phyloP scores from a whole-genome alignment of 2,797 vertebrate genomes.

The Semaprochilodus insignis region DNA sequence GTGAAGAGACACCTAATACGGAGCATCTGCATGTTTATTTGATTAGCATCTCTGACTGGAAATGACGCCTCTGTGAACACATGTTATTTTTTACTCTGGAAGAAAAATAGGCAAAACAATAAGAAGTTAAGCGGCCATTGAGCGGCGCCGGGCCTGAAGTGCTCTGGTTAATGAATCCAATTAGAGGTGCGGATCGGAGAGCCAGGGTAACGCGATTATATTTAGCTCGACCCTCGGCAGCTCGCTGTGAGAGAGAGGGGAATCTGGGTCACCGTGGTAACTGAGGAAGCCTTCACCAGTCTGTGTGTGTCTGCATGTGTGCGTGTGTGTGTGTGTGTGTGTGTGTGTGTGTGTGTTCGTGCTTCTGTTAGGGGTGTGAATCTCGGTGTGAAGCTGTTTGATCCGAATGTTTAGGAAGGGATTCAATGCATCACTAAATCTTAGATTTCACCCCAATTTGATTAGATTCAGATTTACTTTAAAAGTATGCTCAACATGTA shows the following conservation, averaged over 20 bases:
- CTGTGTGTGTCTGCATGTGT: constrained; percentile 44
- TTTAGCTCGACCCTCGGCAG: constrained; percentile 66
- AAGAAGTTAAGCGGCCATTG: constrained; percentile 58
- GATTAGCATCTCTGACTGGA: constrained; percentile 66
- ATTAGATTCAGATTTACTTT: too few relatives aligned
- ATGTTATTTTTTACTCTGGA: not conserved
- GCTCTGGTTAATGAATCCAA: constrained; percentile 78
- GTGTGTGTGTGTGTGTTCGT: constrained; percentile 44
- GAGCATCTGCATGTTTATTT: constrained; percentile 78
- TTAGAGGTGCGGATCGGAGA: constrained; percentile 70
- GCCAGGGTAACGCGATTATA: constrained; percentile 63
- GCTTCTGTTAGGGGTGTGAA: not conserved
- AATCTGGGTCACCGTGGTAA: constrained; percentile 57
- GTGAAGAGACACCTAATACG: constrained; percentile 71
- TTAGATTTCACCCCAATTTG: too few relatives aligned
- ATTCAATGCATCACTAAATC: not conserved
- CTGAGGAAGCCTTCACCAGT: constrained; percentile 31
- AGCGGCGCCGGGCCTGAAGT: constrained; percentile 59
- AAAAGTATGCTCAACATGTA: too few relatives aligned
- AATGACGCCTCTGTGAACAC: constrained; percentile 61
- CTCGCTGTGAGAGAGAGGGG: constrained; percentile 45
- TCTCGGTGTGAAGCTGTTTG: not conserved
- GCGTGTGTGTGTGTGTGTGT: constrained; percentile 4
- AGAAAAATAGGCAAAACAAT: constrained; percentile 62
- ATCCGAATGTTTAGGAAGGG: not conserved